Evolutionary conservation across 2,888 invertebrate species (phyloP).

Genomic region (Eupithecia subfuscata): DNA sequence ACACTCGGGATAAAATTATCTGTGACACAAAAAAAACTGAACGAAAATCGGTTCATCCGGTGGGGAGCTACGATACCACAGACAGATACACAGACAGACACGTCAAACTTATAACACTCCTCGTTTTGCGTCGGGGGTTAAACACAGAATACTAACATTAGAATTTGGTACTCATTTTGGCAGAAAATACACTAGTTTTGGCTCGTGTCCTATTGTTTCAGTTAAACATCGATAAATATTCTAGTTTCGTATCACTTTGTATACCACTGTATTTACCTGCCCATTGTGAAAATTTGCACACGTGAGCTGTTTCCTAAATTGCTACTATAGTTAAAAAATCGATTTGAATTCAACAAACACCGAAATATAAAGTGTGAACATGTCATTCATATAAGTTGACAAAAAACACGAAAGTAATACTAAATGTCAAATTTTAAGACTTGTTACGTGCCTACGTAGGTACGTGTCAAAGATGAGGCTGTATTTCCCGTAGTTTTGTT

Average conservation of each 20-base stretch:
- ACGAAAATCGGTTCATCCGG: too few relatives aligned
- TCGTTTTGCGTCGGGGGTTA: too few relatives aligned
- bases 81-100: too few relatives aligned
- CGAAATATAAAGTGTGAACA: constrained; percentile 1
- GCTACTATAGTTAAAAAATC: not conserved
- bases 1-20: too few relatives aligned
- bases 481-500: constrained; percentile 5
- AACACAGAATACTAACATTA: not conserved
- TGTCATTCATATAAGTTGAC: not conserved
- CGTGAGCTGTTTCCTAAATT: constrained; percentile 13
- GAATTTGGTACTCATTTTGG: not conserved
- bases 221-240: constrained; percentile 28
- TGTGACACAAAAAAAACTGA: too few relatives aligned
- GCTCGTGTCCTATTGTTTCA: constrained; percentile 1
- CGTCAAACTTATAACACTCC: too few relatives aligned
- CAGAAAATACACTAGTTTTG: not conserved
- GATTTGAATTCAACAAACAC: constrained; percentile 17
- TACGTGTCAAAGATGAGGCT: not conserved
- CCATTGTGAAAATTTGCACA: constrained; percentile 5
- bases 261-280: not conserved
- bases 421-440: not conserved
- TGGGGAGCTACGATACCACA: too few relatives aligned
- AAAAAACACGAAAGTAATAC: not conserved
- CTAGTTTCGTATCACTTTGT: constrained; percentile 21
- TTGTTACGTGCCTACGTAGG: not conserved